Conservation (phyloP, 2,888 invertebrate genomes). For the Thecocarcelia acutangulata region DNA sequence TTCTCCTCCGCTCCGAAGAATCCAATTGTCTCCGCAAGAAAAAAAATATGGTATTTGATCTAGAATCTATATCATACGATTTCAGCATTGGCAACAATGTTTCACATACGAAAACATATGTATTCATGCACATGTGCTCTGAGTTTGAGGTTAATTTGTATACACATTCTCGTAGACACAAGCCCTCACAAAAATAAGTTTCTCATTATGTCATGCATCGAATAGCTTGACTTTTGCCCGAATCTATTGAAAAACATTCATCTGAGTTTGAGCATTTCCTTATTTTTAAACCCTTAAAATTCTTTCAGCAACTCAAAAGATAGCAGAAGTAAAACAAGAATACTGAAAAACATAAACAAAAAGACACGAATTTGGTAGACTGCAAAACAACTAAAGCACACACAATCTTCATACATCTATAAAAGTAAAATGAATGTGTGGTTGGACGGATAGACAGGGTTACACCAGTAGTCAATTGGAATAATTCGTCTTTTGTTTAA, state of each 20-base stretch:
- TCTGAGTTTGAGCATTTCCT: constrained; percentile 43
- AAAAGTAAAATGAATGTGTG: constrained; percentile 7
- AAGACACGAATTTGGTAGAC: constrained; percentile 23
- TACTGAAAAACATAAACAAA: constrained; percentile 13
- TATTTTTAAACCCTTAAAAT: constrained; percentile 57
- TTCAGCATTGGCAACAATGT: too few species aligned
- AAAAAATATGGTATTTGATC: too few species aligned
- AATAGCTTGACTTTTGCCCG: constrained; percentile 66
- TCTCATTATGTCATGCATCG: constrained; percentile 55
- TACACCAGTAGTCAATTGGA: constrained; percentile 67
- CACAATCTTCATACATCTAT: neutral
- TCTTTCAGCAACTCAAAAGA: constrained; percentile 6
- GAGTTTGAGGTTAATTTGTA: constrained; percentile 37
- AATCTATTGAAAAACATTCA: constrained; percentile 40
- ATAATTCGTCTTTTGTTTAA: constrained; percentile 68
- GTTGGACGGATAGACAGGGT: constrained; percentile 45
- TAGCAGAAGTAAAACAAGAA: constrained; percentile 1
- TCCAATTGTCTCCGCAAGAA: too few species aligned
- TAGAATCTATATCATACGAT: too few species aligned
- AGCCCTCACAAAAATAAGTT: constrained; percentile 42
- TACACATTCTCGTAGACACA: constrained; percentile 10
- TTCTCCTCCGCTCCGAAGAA: too few species aligned
- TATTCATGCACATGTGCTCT: constrained; percentile 15
- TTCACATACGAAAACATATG: too few species aligned
- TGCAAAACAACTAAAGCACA: constrained; percentile 26